Evolutionary conservation across 2,888 invertebrate species (phyloP), one percentile per base, ranked within the genome.

Genomic region (Prosapia bicincta): DNA sequence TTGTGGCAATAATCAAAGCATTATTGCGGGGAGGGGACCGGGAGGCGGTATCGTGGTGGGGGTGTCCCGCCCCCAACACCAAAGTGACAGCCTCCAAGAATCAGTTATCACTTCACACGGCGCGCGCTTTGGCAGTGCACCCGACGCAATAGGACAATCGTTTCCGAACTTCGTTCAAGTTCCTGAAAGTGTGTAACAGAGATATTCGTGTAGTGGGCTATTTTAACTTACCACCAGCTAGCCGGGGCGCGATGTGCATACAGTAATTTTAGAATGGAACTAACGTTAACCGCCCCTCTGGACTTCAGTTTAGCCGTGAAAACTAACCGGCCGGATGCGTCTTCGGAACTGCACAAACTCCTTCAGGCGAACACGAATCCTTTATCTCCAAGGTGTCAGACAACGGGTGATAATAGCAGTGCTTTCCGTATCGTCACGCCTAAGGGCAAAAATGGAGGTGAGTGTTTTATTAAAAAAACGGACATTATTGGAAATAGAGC

Each of bases 391-490:
- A 26, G 26, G 67, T 26, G 26, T 25, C 67, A 28, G 25, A 1
- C 66, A 69, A 72, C 30, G 24, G 54, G 77, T 43, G 80, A 78
- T 26, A 74, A 79, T 65, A 79, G 78, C 81, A 90, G 90, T 86
- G 91, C 91, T 26, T 91, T 91, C 83, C 87, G 90, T 81, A 88
- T 91, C 74, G 91, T 91, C 81, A 90, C 90, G 2, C 91, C 90
- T 3, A 90, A 90, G 86, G 90, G 89, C 85, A 85, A 83, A 80
- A 78, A 78, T 28, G 82, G 85, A 77, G 84, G 85, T 85, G 82
- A 81, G 83, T 75, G 3, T 26, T 67, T n/a, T n/a, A n/a, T n/a
- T n/a, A n/a, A n/a, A 30, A 70, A 32, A 15, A n/a, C n/a, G n/a
- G n/a, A n/a, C n/a, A n/a, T n/a, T n/a, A n/a, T n/a, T n/a, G n/a